Evolutionary conservation across 2,113 vertebrate species (phyloP), one percentile per base, ranked within the genome.

Genomic region (Eidolon helvum): DNA sequence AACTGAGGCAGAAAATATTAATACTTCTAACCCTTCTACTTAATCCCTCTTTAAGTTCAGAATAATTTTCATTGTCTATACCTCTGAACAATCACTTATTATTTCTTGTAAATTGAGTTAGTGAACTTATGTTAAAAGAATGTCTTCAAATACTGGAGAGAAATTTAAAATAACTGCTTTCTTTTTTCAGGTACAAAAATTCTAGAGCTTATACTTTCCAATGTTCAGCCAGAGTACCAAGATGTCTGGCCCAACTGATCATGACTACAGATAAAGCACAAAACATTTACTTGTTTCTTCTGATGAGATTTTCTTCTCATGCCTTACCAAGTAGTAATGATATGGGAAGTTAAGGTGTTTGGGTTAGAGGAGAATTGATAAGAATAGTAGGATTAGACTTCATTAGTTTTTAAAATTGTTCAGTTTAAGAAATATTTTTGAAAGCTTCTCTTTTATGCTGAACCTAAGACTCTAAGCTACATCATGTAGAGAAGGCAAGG

Each of bases 1-100:
- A 95, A 97, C 68, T 97, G 95, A 96, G 92, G 96, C 90, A 96
- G 95, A 97, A 95, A 98, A 96, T 90, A 96, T 96, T 96, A 97
- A 95, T 92, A 96, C 83, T 72, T 86, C 50, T 59, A 89, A 50
- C 57, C 66, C 82, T 86, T 95, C 65, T 63, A 87, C 57, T 94
- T 97, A 98, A 96, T 96, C 53, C 74, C 65, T 90, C 48, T 94
- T 95, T 96, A 95, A 90, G 50, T 87, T 93, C 72, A 90, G 79
- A 96, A 78, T 75, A 61, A 45, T 24, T 95, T 94, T 90, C 88
- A 66, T 85, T 96, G 90, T 72, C 94, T 75, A 85, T 71, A 90
- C 14, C 21, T 90, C 53, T 95, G 68, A 96, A 97, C 57, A 96
- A 93, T 94, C 74, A 87, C 22, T 55, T 91, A 97, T 83, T 69